phyloP scores from a whole-genome alignment of 2,113 vertebrate genomes.

The Hippocampus barbouri region DNA sequence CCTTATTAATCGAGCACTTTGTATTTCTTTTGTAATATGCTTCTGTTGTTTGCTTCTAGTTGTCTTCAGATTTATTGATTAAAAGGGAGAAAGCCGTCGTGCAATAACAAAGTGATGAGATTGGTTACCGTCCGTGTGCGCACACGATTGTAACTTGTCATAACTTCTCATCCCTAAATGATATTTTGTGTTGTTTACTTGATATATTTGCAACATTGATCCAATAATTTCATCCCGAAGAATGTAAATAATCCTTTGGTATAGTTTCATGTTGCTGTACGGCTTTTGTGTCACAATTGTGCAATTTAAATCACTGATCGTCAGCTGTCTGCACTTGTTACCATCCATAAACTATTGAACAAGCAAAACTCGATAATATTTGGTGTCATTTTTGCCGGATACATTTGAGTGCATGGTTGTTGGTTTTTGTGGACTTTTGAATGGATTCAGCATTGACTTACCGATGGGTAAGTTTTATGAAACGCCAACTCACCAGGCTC shows the following conservation, averaged over 20 bases:
- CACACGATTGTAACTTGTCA: neutral
- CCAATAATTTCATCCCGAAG: neutral
- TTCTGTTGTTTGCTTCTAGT: constrained; percentile 1
- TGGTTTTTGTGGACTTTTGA: neutral
- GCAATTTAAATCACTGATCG: neutral
- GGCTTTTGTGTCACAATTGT: constrained; percentile 12
- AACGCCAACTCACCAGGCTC: too few relatives aligned
- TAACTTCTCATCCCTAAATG: constrained; percentile 8
- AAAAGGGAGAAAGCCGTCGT: neutral
- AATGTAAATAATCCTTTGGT: constrained; percentile 4
- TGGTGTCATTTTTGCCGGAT: neutral
- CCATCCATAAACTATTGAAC: too few relatives aligned
- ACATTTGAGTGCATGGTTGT: neutral
- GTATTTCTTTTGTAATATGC: constrained; percentile 13
- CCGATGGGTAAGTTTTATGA: too few relatives aligned
- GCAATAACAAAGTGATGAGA: neutral
- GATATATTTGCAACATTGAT: constrained; percentile 17
- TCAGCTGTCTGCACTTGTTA: neutral
- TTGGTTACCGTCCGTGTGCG: neutral
- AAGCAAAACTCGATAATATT: neutral
- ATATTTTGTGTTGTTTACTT: constrained; percentile 20
- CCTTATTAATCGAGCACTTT: neutral
- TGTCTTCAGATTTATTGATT: neutral
- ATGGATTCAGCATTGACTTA: too few relatives aligned
- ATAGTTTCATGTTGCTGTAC: constrained; percentile 18